phyloP scores from a whole-genome alignment of 2,888 invertebrate genomes.

The Diabrotica balteata region DNA sequence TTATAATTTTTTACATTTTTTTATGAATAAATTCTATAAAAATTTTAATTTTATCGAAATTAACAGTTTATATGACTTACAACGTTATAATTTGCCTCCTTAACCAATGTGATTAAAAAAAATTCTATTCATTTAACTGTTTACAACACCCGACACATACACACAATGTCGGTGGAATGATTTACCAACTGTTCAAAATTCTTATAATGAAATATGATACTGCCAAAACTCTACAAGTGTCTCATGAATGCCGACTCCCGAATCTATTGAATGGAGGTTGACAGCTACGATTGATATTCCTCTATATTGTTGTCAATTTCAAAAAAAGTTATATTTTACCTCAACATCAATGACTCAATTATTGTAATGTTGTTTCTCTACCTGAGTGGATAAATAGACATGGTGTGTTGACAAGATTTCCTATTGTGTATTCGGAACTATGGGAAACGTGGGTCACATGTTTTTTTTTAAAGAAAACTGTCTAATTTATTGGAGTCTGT shows the following conservation, averaged over 20 bases:
- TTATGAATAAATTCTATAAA: no score
- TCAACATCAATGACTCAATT: slow-evolving; percentile 27
- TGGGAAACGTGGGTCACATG: slow-evolving; percentile 2
- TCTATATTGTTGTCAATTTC: slow-evolving; percentile 22
- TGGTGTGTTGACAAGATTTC: slow-evolving; percentile 17
- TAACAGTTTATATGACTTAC: no score
- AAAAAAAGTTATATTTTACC: slow-evolving; percentile 30
- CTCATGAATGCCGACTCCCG: slow-evolving; percentile 21
- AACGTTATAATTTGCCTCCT: no score
- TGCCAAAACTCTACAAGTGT: slow-evolving; percentile 27
- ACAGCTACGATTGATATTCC: slow-evolving; percentile 31
- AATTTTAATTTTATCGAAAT: no score
- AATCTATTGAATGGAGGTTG: slow-evolving; percentile 28
- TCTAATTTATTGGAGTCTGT: no score
- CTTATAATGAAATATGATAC: slow-evolving; percentile 24
- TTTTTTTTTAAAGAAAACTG: no score
- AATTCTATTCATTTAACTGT: no score
- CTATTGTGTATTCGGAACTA: slow-evolving; percentile 7
- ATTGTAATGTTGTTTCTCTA: slow-evolving; percentile 8
- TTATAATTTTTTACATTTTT: no score
- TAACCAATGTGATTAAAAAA: no score
- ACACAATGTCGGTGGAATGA: slow-evolving; percentile 15
- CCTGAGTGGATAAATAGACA: slow-evolving; percentile 16
- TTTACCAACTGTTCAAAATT: not conserved
- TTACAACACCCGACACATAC: no score